These are phyloP conservation scores for Sterna hirundo DNA, from an alignment of 2,113 vertebrate species.

Conservation along the genomic window DNA sequence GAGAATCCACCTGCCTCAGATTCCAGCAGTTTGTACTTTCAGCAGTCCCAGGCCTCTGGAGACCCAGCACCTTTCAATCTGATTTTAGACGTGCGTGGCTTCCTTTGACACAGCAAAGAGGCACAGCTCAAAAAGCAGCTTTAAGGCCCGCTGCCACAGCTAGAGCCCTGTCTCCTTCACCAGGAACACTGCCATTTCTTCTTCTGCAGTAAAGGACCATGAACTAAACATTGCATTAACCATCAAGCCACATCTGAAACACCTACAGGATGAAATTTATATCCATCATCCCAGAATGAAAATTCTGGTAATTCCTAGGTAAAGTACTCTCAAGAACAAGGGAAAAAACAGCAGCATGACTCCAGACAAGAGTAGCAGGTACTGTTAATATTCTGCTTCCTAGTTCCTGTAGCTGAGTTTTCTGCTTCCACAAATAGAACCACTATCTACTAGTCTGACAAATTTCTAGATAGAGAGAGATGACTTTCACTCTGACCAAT, in stretches of 20 bases:
- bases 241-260: background rate
- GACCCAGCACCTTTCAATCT: background rate
- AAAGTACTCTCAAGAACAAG: background rate
- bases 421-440: background rate
- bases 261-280: background rate
- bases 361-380: background rate
- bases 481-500: background rate
- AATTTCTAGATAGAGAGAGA: background rate
- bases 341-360: background rate
- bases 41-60: background rate
- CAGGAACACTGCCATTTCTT: background rate
- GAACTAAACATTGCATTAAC: background rate
- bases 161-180: fast-evolving
- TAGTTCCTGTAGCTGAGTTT: background rate
- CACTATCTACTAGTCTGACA: background rate
- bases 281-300: background rate
- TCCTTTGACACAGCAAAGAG: background rate
- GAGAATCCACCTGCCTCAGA: background rate
- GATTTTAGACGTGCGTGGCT: background rate
- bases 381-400: background rate
- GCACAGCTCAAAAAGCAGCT: background rate
- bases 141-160: background rate
- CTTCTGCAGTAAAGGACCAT: fast-evolving
- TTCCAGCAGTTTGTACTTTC: background rate
- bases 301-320: background rate